A percentile compares a stretch with the other conserved stretches of the same genome.
phyloP scores from a whole-genome alignment of 2,888 invertebrate genomes.

The Ellobium chinense region DNA sequence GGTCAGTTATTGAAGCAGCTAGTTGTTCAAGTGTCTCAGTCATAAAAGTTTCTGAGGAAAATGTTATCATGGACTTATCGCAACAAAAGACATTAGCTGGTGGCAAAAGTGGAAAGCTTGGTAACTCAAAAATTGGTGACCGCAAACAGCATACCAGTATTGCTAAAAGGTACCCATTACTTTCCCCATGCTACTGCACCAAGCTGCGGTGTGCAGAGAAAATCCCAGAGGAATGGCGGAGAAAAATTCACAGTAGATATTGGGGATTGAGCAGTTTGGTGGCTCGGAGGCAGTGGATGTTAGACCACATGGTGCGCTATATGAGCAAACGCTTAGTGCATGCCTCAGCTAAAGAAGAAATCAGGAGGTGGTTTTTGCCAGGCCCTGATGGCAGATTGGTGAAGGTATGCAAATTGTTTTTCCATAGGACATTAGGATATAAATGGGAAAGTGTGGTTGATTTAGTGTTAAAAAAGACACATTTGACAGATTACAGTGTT shows the following conservation, averaged over 20 bases:
- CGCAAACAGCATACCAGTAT: no score
- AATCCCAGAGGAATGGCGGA: neutral
- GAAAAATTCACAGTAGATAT: neutral
- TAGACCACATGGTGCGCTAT: neutral
- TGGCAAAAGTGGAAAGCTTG: no score
- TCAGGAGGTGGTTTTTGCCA: constrained; percentile 4
- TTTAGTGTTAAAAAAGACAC: neutral
- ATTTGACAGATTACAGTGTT: neutral
- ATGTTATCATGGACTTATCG: no score
- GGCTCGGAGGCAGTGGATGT: neutral
- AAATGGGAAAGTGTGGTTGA: constrained; percentile 1
- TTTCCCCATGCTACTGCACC: neutral
- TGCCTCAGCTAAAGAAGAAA: neutral
- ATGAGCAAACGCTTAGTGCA: neutral
- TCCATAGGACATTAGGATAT: constrained; percentile 1
- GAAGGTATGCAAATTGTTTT: constrained; percentile 2
- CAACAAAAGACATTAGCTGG: no score
- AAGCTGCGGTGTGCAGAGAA: neutral
- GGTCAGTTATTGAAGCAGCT: no score
- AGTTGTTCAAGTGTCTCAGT: no score
- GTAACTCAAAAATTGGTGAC: no score
- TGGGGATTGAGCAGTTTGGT: neutral
- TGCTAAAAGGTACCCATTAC: neutral
- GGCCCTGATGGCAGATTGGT: neutral
- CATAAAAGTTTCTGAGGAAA: no score